These are phyloP conservation scores for Lampris incognitus DNA, from an alignment of 2,113 vertebrate species.

Conservation along the genomic window DNA sequence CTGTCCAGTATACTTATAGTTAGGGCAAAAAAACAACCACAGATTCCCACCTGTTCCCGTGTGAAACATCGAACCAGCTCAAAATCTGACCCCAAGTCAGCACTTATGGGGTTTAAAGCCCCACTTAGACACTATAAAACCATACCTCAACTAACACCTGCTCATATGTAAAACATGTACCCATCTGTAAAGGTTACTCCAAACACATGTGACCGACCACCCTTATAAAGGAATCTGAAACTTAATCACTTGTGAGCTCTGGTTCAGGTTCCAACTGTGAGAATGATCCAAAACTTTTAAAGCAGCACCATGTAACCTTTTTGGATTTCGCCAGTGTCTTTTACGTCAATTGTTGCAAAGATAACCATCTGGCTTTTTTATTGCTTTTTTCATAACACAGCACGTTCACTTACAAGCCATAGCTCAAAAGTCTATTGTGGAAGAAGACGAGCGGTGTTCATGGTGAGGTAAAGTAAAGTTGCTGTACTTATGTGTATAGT, in stretches of 20 bases:
- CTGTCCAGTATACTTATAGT: neutral
- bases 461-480: too few species aligned
- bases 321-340: too few species aligned
- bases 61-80: slow-evolving; percentile 25
- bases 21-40: neutral
- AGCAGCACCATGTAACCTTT: slow-evolving; percentile 10
- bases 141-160: slow-evolving; percentile 50
- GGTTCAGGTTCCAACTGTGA: slow-evolving; percentile 16
- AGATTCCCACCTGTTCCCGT: slow-evolving; percentile 50
- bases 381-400: too few species aligned
- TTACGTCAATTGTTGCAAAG: too few species aligned
- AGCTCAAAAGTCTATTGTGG: too few species aligned
- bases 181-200: slow-evolving; percentile 47
- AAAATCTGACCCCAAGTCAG: slow-evolving; percentile 45
- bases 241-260: slow-evolving; percentile 23
- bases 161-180: slow-evolving; percentile 51
- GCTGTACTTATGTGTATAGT: too few species aligned
- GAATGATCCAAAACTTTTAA: slow-evolving; percentile 8
- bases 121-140: slow-evolving; percentile 36
- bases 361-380: too few species aligned
- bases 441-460: too few species aligned
- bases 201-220: slow-evolving; percentile 49
- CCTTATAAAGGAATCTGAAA: slow-evolving; percentile 18
- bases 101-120: slow-evolving; percentile 59
- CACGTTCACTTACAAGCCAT: too few species aligned